Evolutionary conservation across 1,140 invertebrate species (phyloP).

Genomic region (Drosophila tani): DNA sequence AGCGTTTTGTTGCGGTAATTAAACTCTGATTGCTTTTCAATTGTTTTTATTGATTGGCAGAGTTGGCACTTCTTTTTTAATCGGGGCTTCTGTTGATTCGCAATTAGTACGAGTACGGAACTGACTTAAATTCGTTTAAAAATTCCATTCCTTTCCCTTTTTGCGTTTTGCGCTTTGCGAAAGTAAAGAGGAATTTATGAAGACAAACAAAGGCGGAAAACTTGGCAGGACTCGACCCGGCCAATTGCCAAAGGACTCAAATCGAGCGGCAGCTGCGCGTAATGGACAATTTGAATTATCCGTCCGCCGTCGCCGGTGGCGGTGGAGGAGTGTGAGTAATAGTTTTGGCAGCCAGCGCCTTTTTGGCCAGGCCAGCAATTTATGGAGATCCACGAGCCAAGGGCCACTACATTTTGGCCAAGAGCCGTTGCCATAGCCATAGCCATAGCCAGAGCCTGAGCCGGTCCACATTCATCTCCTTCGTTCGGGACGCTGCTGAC

Average conservation of each 20-base stretch:
- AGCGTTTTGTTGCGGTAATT: constrained; percentile 75
- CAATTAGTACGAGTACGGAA: constrained; percentile 46
- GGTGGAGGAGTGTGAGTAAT: constrained; percentile 72
- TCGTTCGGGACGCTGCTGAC: constrained; percentile 64
- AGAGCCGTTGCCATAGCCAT: constrained; percentile 25
- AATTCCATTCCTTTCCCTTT: constrained; percentile 11
- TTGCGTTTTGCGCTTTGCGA: not conserved
- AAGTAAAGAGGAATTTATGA: constrained; percentile 33
- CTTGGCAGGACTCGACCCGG: constrained; percentile 63
- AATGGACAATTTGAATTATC: constrained; percentile 82
- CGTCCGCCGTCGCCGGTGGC: constrained; percentile 25
- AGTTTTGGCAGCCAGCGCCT: constrained; percentile 74
- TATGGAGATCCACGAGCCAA: constrained; percentile 71
- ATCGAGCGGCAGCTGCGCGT: constrained; percentile 79
- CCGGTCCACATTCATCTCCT: constrained; percentile 58
- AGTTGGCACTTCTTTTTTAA: constrained; percentile 41
- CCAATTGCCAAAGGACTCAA: constrained; percentile 75
- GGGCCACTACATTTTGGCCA: constrained; percentile 56
- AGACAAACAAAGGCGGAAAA: constrained; percentile 65
- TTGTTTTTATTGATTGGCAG: constrained; percentile 80
- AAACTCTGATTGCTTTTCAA: constrained; percentile 81
- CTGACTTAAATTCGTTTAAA: constrained; percentile 29
- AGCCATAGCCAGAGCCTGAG: constrained; percentile 14
- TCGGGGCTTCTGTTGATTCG: constrained; percentile 48
- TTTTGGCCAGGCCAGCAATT: constrained; percentile 60